A percentile compares a stretch with the other conserved stretches of the same genome.
Conservation (phyloP, 1,140 invertebrate genomes). For the Prorops nasuta region DNA sequence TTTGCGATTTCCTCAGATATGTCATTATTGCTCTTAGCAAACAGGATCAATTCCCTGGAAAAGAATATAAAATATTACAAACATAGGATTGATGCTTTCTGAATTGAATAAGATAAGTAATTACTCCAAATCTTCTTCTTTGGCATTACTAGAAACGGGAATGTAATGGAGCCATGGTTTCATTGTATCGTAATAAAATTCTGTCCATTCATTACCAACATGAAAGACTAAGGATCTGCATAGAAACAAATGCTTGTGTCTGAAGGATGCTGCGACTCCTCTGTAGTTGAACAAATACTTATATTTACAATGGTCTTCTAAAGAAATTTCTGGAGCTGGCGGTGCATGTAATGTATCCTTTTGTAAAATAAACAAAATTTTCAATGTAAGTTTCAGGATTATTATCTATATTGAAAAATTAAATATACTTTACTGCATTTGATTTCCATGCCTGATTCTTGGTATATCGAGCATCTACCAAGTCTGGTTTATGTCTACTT, state of each 20-base stretch:
- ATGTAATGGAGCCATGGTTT: slow-evolving; percentile 97
- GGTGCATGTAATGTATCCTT: slow-evolving; percentile 82
- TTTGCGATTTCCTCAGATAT: slow-evolving; percentile 79
- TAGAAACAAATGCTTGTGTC: slow-evolving; percentile 94
- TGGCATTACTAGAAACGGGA: slow-evolving; percentile 74
- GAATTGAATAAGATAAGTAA: slow-evolving; percentile 5
- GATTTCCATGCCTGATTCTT: slow-evolving; percentile 99
- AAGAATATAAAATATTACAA: slow-evolving; percentile 17
- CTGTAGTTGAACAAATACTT: slow-evolving; percentile 96
- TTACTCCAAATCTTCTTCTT: slow-evolving; percentile 65
- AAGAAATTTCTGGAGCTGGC: slow-evolving; percentile 82
- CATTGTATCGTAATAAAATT: slow-evolving; percentile 91
- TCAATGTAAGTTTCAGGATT: background rate
- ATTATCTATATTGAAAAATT: background rate
- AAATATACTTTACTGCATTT: slow-evolving; percentile 56
- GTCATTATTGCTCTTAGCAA: slow-evolving; percentile 75
- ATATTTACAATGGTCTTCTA: slow-evolving; percentile 91
- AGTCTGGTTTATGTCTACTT: slow-evolving; percentile 72
- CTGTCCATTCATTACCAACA: slow-evolving; percentile 91
- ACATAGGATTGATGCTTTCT: background rate
- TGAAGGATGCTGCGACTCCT: slow-evolving; percentile 94
- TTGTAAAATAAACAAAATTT: slow-evolving; percentile 26
- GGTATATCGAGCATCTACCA: slow-evolving; percentile 92
- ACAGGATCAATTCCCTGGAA: slow-evolving; percentile 69
- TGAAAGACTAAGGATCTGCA: slow-evolving; percentile 95